phyloP scores from a whole-genome alignment of 2,797 vertebrate genomes.

The Caiman crocodilus region DNA sequence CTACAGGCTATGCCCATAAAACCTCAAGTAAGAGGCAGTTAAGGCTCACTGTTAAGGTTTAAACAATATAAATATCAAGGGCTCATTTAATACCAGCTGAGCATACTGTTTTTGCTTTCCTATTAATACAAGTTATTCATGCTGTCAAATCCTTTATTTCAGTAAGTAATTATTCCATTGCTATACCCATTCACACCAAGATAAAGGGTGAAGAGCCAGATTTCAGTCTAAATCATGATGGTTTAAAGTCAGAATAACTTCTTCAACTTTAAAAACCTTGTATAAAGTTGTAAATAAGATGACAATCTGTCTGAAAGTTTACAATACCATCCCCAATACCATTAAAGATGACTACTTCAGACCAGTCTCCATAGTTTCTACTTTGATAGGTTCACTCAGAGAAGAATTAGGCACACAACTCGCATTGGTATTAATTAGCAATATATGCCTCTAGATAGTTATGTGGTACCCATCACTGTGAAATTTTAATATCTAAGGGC shows the following conservation, averaged over 20 bases:
- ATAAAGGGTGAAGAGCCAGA: neutral
- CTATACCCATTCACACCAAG: neutral
- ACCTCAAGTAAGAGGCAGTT: neutral
- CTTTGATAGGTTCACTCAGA: neutral
- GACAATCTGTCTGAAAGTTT: neutral
- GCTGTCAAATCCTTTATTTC: neutral
- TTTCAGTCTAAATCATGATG: neutral
- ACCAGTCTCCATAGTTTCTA: neutral
- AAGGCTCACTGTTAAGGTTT: neutral
- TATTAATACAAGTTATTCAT: constrained; percentile 5
- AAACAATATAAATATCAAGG: neutral
- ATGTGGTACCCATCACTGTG: neutral
- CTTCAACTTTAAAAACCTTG: neutral
- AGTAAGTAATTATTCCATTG: neutral
- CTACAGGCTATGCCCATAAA: neutral
- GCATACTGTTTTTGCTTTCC: neutral
- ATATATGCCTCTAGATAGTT: neutral
- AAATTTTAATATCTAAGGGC: neutral
- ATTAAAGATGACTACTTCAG: neutral
- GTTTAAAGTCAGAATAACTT: neutral
- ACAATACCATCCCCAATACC: neutral
- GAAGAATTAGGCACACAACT: neutral
- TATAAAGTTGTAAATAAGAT: neutral
- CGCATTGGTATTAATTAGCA: neutral
- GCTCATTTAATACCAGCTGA: constrained; percentile 1